These are phyloP conservation scores for Platysternon megacephalum DNA, from an alignment of 2,113 vertebrate genomes.

Conservation along the genomic window DNA sequence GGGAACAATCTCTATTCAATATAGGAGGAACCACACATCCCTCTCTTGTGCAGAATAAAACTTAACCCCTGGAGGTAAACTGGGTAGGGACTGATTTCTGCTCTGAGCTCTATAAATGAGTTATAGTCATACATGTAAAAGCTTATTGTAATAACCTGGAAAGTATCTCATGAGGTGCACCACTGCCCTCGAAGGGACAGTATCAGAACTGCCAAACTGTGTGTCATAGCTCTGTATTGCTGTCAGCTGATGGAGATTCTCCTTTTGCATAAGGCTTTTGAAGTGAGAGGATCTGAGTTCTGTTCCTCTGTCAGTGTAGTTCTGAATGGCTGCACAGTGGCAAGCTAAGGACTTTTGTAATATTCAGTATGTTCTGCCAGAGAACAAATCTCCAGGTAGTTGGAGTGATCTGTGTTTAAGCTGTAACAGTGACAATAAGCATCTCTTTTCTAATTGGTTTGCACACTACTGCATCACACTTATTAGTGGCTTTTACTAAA, in stretches of 20 bases:
- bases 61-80: neutral
- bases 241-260: neutral
- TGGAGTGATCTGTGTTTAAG: conserved; percentile 1
- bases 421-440: neutral
- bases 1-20: neutral
- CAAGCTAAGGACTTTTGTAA: neutral
- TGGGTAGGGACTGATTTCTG: neutral
- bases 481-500: conserved; percentile 25
- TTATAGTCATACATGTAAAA: neutral
- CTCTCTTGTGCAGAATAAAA: neutral
- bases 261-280: neutral
- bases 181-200: neutral
- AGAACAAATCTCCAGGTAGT: neutral
- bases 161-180: neutral
- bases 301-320: neutral
- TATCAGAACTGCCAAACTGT: neutral
- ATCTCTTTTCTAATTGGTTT: neutral
- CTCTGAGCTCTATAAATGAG: neutral
- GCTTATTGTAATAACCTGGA: neutral
- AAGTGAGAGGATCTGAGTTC: neutral
- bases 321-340: neutral
- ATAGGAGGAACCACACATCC: neutral
- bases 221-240: neutral
- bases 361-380: neutral
- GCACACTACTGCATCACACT: conserved; percentile 27